Evolutionary conservation across 2,113 vertebrate genomes (phyloP).

Genomic region (Brienomyrus brachyistius): DNA sequence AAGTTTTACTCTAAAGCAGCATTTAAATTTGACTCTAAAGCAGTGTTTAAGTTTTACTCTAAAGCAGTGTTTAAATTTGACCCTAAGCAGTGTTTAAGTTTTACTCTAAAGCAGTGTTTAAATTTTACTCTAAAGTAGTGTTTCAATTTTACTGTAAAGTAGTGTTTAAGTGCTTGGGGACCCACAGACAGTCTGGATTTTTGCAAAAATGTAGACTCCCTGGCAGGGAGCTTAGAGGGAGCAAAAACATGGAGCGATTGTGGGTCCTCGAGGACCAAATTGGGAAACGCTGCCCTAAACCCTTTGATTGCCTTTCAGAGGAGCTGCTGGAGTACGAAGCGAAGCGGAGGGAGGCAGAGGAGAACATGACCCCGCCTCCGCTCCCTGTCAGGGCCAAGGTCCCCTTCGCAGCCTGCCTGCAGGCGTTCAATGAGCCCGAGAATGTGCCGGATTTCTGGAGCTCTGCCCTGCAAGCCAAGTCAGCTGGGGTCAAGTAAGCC

Average conservation of each 20-base stretch:
- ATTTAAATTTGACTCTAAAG: not conserved
- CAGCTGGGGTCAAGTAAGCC: slow-evolving; percentile 89
- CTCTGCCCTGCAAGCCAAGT: slow-evolving; percentile 93
- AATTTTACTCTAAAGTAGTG: not conserved
- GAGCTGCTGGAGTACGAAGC: slow-evolving; percentile 83
- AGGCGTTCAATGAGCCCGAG: slow-evolving; percentile 89
- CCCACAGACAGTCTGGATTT: not conserved
- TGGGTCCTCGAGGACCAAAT: not conserved
- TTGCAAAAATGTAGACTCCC: not conserved
- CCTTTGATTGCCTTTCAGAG: slow-evolving; percentile 57
- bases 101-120: not conserved
- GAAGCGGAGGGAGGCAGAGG: slow-evolving; percentile 81
- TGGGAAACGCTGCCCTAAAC: not conserved
- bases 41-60: not conserved
- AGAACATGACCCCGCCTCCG: slow-evolving; percentile 70
- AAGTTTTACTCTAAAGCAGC: not conserved
- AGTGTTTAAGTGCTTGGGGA: not conserved
- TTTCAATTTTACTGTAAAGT: not conserved
- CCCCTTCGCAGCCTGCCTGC: slow-evolving; percentile 88
- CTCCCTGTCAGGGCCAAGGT: slow-evolving; percentile 86
- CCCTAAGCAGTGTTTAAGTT: not conserved
- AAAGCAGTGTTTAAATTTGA: not conserved
- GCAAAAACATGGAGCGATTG: not conserved
- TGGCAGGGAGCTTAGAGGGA: not conserved
- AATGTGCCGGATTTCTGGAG: slow-evolving; percentile 97